Percentiles rank a stretch among this genome's conserved stretches.
phyloP scores from a whole-genome alignment of 2,888 invertebrate genomes.

The Synergus gifuensis region DNA sequence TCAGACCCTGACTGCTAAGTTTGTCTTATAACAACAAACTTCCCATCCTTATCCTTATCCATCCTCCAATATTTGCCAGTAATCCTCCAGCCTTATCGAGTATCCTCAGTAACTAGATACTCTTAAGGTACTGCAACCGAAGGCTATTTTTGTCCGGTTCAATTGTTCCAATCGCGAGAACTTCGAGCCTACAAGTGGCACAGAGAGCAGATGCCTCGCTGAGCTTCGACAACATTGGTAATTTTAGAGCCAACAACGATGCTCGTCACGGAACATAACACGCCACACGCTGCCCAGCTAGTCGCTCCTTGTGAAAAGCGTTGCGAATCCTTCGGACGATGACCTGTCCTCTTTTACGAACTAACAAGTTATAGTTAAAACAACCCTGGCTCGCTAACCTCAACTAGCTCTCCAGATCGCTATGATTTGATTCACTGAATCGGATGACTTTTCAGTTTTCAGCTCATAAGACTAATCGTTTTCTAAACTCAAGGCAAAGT shows the following conservation, averaged over 20 bases:
- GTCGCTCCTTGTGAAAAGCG: not conserved
- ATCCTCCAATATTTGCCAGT: not conserved
- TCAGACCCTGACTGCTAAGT: not conserved
- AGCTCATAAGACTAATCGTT: too few relatives aligned
- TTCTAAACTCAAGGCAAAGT: not conserved
- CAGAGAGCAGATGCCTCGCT: slow-evolving; percentile 54
- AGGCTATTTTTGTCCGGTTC: slow-evolving; percentile 51
- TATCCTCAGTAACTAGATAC: slow-evolving; percentile 20
- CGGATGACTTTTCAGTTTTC: too few relatives aligned
- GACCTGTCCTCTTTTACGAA: slow-evolving; percentile 45
- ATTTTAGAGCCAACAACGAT: slow-evolving; percentile 53
- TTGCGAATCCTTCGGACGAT: slow-evolving; percentile 44
- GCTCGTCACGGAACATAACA: slow-evolving; percentile 45
- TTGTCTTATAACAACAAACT: slow-evolving; percentile 49
- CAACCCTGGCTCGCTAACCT: not conserved
- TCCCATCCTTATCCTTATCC: slow-evolving; percentile 4
- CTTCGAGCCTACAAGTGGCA: slow-evolving; percentile 54
- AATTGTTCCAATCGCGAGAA: slow-evolving; percentile 52
- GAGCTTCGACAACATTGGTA: slow-evolving; percentile 49
- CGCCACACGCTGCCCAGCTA: not conserved
- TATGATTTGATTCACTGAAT: too few relatives aligned
- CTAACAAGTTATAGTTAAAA: not conserved
- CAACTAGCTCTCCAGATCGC: too few relatives aligned
- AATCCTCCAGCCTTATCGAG: too few relatives aligned
- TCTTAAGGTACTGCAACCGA: slow-evolving; percentile 49